phyloP scores from a whole-genome alignment of 53 echinoderm and acorn worm species.

The Holothuria leucospilota region DNA sequence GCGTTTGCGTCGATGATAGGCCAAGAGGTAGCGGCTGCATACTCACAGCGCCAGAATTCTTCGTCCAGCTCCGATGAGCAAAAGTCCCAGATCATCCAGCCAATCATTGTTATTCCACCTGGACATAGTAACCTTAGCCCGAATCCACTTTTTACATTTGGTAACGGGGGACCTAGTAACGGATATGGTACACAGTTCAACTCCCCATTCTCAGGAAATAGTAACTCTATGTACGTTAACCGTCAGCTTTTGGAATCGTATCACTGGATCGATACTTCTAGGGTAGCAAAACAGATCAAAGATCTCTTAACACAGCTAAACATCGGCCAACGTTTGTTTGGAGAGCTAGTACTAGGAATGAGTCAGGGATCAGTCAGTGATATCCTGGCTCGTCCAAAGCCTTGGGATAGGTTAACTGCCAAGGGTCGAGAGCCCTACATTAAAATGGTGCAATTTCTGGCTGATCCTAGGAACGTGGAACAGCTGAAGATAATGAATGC shows the following conservation, averaged over 20 bases:
- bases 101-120: conserved; percentile 96
- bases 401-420: conserved; percentile 96
- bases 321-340: conserved; percentile 94
- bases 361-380: conserved; percentile 99
- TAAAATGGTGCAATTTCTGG: conserved; percentile 97
- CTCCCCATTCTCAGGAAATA: conserved; percentile 52
- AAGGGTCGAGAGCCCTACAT: conserved; percentile 97
- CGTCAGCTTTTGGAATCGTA: conserved; percentile 60
- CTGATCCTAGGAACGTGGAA: conserved; percentile 83
- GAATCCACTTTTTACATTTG: conserved; percentile 24
- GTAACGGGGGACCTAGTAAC: conserved; percentile 23
- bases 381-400: conserved; percentile 90
- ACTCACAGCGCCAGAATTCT: conserved; percentile 70
- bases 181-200: conserved; percentile 42
- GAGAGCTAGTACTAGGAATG: conserved; percentile 93
- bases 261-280: conserved; percentile 89
- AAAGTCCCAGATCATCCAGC: conserved; percentile 93
- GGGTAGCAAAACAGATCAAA: conserved; percentile 86
- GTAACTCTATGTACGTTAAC: conserved; percentile 31
- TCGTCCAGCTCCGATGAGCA: conserved; percentile 49
- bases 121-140: conserved; percentile 26
- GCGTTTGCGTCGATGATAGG: conserved; percentile 96
- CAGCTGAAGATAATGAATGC: conserved; percentile 89
- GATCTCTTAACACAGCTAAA: conserved; percentile 86
- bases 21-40: conserved; percentile 95